Evolutionary conservation across 35 echinoderm and acorn worm genomes (phyloP), one percentile per base, ranked within the genome.

Genomic region (Hemicentrotus pulcherrimus): DNA sequence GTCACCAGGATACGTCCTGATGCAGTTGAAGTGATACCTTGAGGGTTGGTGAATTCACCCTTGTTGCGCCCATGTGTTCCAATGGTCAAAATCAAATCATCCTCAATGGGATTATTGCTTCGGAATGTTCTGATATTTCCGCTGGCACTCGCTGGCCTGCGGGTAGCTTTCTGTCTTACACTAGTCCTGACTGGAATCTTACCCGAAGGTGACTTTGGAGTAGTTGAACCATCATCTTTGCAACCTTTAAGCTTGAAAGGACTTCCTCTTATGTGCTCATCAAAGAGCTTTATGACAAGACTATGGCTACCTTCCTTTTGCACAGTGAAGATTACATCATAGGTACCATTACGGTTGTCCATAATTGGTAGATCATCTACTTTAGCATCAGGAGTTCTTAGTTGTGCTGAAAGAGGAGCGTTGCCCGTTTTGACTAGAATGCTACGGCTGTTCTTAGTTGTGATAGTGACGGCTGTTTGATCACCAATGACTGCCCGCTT

Each of bases 281-380:
- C 97, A 95, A 97, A 99, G 89, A 99, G 94, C 92, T 97, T 96
- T 9, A 99, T 96, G 65, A 86, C 95, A 32, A 99, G 94, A 55
- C 95, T 94, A 90, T 99, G 96, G 28, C 94, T 95, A n/a, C 98
- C 98, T 92, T 99, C 98, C 32, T 96, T 95, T 32, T 94, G 88
- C 31, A 95, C 92, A 16, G 94, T 97, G 65, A 97, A 99, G 71
- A 97, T 86, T 48, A 99, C 94, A 94, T 99, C 98, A 92, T 97
- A 99, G 24, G 97, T 99, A 65, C 98, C 98, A 97, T 99, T 99
- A 32, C 96, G 95, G 85, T 99, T 97, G 92, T 99, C 98, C 47
- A 96, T 78, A 18, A 99, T 96, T 91, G 61, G 89, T 41, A 94
- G 46, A 46, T 95, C 92, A 24, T 94, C 94, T 78, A 95, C 85